These are phyloP conservation scores for Drosophila yooni DNA, from an alignment of 2,888 invertebrate genomes.

Conservation along the genomic window DNA sequence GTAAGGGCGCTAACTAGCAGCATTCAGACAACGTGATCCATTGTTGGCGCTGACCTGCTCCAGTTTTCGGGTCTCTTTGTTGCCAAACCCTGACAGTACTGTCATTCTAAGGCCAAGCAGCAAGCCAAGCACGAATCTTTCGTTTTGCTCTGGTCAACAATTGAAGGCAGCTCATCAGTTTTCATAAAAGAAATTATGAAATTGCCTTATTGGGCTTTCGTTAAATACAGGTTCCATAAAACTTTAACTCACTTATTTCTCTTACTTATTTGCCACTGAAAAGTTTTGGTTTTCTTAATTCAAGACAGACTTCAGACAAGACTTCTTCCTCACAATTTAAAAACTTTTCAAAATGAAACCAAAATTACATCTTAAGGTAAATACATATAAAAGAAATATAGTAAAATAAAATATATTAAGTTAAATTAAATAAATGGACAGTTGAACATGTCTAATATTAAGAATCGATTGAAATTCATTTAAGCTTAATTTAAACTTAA, in stretches of 20 bases:
- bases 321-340: no score
- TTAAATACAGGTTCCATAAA: neutral
- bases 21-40: conserved; percentile 56
- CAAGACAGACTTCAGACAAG: neutral
- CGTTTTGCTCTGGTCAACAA: conserved; percentile 17
- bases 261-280: neutral
- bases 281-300: neutral
- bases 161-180: conserved; percentile 7
- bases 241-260: neutral
- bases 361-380: neutral
- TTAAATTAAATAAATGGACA: neutral
- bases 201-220: conserved; percentile 16
- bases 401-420: neutral
- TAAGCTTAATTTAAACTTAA: neutral
- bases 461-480: neutral
- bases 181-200: conserved; percentile 24
- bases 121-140: conserved; percentile 10
- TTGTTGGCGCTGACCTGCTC: conserved; percentile 45
- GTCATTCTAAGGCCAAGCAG: neutral
- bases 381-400: neutral
- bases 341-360: neutral
- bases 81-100: neutral
- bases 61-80: conserved; percentile 27
- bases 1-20: conserved; percentile 62
- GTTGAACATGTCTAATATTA: neutral